Conservation (phyloP, 2,797 vertebrate genomes). For the Hoplostethus atlanticus region DNA sequence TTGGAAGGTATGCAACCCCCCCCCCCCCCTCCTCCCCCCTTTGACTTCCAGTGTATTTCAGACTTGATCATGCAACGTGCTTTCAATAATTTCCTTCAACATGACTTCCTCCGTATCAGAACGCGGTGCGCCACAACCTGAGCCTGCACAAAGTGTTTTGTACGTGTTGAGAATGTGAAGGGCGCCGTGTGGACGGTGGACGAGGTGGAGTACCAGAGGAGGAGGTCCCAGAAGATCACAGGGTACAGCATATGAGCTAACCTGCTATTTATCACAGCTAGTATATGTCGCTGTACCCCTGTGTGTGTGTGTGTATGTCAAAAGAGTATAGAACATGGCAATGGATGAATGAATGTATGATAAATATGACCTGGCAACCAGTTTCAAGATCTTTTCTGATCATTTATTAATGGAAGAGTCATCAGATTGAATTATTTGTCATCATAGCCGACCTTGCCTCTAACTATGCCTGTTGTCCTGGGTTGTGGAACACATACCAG, state of each 20-base stretch:
- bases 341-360: conserved; percentile 9
- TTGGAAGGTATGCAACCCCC: conserved; percentile 90
- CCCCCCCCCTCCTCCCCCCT: conserved; percentile 1
- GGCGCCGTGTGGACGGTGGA: conserved; percentile 98
- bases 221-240: conserved; percentile 95
- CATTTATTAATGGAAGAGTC: too few relatives aligned
- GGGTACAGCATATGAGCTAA: conserved; percentile 82
- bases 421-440: conserved; percentile 33
- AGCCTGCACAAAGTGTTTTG: conserved; percentile 86
- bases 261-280: conserved; percentile 1
- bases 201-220: conserved; percentile 95
- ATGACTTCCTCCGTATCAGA: conserved; percentile 62
- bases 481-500: conserved; percentile 2
- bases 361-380: not conserved
- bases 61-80: conserved; percentile 30
- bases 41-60: conserved; percentile 34
- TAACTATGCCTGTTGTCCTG: conserved; percentile 25
- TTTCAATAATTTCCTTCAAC: conserved; percentile 20
- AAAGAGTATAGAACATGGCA: not conserved
- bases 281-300: not conserved
- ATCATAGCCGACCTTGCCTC: conserved; percentile 31
- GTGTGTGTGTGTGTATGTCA: not conserved
- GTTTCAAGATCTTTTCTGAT: conserved; percentile 6
- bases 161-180: conserved; percentile 97
- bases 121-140: conserved; percentile 81